Percentiles rank a stretch among this genome's conserved stretches.
These are phyloP conservation scores for Lasiurus borealis DNA, from an alignment of 2,113 vertebrate genomes.

Conservation along the genomic window DNA sequence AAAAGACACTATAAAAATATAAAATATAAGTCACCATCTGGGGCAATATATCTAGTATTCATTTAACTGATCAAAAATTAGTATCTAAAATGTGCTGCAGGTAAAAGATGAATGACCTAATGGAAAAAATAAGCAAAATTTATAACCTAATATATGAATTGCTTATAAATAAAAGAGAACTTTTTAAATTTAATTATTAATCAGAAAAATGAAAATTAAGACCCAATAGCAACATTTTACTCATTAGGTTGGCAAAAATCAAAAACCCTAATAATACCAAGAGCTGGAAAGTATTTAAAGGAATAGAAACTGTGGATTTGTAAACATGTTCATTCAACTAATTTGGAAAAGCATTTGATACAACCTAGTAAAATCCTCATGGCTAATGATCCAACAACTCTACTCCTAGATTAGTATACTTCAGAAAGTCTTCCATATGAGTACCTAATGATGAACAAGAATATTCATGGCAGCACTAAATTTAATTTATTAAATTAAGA, in stretches of 20 bases:
- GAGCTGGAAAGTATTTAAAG: neutral
- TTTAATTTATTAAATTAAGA: neutral
- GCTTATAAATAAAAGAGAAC: neutral
- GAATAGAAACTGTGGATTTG: neutral
- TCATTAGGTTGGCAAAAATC: neutral
- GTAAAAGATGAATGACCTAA: neutral
- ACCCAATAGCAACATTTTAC: neutral
- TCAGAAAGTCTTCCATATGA: neutral
- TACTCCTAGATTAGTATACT: neutral
- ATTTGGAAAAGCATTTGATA: neutral
- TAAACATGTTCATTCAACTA: neutral
- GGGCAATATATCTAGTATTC: neutral
- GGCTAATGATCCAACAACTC: neutral
- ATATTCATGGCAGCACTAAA: neutral
- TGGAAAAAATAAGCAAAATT: neutral
- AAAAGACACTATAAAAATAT: neutral
- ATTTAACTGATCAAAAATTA: neutral
- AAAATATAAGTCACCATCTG: slow-evolving; percentile 1
- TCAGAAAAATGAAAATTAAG: slow-evolving; percentile 48
- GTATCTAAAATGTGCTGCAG: neutral
- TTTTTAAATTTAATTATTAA: neutral
- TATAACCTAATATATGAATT: slow-evolving; percentile 12
- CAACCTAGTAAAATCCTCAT: neutral
- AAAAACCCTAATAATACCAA: neutral
- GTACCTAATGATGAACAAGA: neutral